Base-by-base conservation (phyloP, 1,140 invertebrate species). In the Antheraea mylitta region DNA sequence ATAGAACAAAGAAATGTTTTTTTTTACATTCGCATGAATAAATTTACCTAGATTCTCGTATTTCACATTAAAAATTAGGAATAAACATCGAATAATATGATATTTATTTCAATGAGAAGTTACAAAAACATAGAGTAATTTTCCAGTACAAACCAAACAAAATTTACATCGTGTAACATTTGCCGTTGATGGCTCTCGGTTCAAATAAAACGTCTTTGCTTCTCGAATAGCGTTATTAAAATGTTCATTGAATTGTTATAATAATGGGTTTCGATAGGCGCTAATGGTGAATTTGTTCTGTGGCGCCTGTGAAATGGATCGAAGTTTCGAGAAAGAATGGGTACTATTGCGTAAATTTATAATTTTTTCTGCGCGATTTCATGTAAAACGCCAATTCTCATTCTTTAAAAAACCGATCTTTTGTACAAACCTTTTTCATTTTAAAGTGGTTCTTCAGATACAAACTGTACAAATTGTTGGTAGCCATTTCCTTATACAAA, bases 231-330 rank as follows among this genome's bases (percentile, higher is more conserved):
- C 68, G 73, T 74, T 74, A 74, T 74, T 74, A 74, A 69, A 74
- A 76, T 74, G 75, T 73, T 70, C 69, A 71, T 72, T 73, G 71
- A 74, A 74, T 67, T 70, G 75, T 70, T 58, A 74, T 72, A 77
- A 72, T 72, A 72, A 72, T 71, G 69, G 68, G 64, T 66, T 69
- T 67, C 67, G 63, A 69, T 71, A 67, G 22, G 63, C 67, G 64
- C 67, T 74, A 71, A 71, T 71, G 70, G 64, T 48, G 63, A 68
- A 64, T 74, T 74, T 71, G 58, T 67, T 65, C 65, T 38, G 19
- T 38, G 18, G 18, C 45, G 60, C 60, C 22, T 22, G 13, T n/a
- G 60, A 61, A 61, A 22, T 61, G 60, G 60, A 13, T 61, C 22
- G 45, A 61, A 22, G 60, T 8, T 13, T 22, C 19, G 6, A 30